These are phyloP conservation scores for Acipenser oxyrinchus DNA, from an alignment of 2,797 vertebrate genomes.

Conservation along the genomic window DNA sequence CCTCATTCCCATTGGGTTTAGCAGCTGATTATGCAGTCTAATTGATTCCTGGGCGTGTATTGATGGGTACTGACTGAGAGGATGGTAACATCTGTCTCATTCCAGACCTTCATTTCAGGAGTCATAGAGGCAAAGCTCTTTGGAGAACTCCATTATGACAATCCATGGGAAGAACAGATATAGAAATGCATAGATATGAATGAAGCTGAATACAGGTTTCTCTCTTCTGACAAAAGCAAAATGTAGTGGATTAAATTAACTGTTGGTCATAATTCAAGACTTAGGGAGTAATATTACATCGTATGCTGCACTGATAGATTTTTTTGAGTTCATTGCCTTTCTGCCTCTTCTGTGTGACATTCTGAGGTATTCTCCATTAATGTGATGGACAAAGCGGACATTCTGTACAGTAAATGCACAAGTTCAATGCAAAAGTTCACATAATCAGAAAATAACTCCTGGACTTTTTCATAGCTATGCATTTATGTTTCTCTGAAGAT, in stretches of 20 bases:
- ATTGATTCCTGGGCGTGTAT: constrained; percentile 56
- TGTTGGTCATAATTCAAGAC: too few species aligned
- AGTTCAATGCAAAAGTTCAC: too few species aligned
- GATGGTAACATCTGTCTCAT: constrained; percentile 56
- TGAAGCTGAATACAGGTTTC: neutral
- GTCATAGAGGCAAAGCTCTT: neutral
- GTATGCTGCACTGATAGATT: neutral
- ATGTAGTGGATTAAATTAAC: too few species aligned
- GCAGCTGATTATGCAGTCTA: constrained; percentile 29
- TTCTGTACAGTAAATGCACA: too few species aligned
- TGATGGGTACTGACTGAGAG: constrained; percentile 50
- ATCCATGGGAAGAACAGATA: neutral
- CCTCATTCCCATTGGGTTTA: constrained; percentile 52
- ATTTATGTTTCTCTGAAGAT: too few species aligned
- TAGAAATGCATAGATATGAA: constrained; percentile 8
- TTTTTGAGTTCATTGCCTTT: neutral
- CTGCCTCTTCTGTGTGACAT: neutral
- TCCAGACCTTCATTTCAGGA: constrained; percentile 38
- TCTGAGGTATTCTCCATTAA: neutral
- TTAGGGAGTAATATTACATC: neutral
- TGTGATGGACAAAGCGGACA: too few species aligned
- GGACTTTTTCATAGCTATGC: too few species aligned
- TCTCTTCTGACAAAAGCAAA: neutral
- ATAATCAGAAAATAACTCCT: too few species aligned
- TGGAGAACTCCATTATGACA: neutral